Evolutionary conservation across 1,140 invertebrate genomes (phyloP).

Genomic region (Drosophila persimilis): DNA sequence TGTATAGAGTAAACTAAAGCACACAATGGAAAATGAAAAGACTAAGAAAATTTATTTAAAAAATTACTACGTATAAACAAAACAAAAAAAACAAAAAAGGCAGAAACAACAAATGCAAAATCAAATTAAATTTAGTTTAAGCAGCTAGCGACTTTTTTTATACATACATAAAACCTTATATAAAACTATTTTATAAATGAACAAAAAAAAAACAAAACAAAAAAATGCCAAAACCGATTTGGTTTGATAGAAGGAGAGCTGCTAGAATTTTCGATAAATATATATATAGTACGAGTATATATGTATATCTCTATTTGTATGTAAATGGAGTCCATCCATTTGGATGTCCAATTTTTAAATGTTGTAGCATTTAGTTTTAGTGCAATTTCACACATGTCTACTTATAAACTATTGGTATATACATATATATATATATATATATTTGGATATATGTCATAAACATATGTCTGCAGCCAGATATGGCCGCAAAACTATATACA

Average conservation of each 20-base stretch:
- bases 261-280: slow-evolving; percentile 65
- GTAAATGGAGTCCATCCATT: slow-evolving; percentile 21
- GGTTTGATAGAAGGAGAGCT: slow-evolving; percentile 52
- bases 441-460: slow-evolving; percentile 17
- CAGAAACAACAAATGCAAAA: slow-evolving; percentile 43
- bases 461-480: slow-evolving; percentile 22
- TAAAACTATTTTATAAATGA: slow-evolving; percentile 61
- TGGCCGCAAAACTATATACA: slow-evolving; percentile 39
- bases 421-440: slow-evolving; percentile 26
- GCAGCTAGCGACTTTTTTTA: slow-evolving; percentile 62
- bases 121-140: slow-evolving; percentile 66
- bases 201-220: not conserved
- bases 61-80: slow-evolving; percentile 36
- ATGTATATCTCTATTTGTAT: slow-evolving; percentile 9
- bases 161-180: slow-evolving; percentile 30
- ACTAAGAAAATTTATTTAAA: slow-evolving; percentile 78
- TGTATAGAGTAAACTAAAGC: slow-evolving; percentile 78
- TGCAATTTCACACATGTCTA: slow-evolving; percentile 78
- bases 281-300: slow-evolving; percentile 29
- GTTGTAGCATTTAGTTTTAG: slow-evolving; percentile 80
- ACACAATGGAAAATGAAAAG: slow-evolving; percentile 81
- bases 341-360: slow-evolving; percentile 70
- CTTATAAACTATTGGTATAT: slow-evolving; percentile 29
- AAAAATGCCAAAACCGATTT: slow-evolving; percentile 62
- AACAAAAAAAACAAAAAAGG: slow-evolving; percentile 15